Conservation (phyloP, 2,888 invertebrate genomes). For the Mythimna lalbum region DNA sequence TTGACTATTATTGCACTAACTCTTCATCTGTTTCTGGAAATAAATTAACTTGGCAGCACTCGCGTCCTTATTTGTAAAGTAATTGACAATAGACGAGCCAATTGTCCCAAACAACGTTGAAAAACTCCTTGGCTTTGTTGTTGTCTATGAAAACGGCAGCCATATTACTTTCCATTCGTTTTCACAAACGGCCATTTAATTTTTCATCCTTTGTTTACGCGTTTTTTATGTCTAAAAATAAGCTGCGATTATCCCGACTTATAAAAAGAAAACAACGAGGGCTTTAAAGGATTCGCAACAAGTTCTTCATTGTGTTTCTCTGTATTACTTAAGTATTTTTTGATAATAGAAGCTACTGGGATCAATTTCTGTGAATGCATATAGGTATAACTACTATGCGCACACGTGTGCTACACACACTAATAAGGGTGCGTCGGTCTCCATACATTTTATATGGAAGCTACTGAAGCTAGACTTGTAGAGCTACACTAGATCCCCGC, state of each 20-base stretch:
- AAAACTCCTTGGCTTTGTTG: conserved; percentile 7
- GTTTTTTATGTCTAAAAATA: conserved; percentile 15
- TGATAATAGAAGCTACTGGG: not conserved
- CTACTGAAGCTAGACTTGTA: no score
- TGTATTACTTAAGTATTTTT: conserved; percentile 10
- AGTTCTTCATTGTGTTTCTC: conserved; percentile 10
- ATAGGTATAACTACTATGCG: no score
- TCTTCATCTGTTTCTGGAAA: not conserved
- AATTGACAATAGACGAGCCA: not conserved
- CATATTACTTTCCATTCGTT: conserved; percentile 8
- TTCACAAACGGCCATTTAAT: conserved; percentile 19
- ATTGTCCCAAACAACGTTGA: not conserved
- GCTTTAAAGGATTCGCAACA: conserved; percentile 25
- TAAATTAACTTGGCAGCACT: not conserved
- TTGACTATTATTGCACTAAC: no score
- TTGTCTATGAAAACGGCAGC: not conserved
- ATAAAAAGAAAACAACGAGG: conserved; percentile 14
- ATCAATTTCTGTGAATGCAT: not conserved
- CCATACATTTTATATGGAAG: no score
- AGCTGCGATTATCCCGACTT: conserved; percentile 26
- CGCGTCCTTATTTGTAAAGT: no score
- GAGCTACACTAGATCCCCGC: no score
- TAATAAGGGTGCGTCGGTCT: no score
- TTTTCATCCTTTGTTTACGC: conserved; percentile 28
- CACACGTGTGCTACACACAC: no score